A percentile compares a stretch with the other conserved stretches of the same genome.
Conservation (phyloP, 2,797 vertebrate genomes). For the Balearica regulorum region DNA sequence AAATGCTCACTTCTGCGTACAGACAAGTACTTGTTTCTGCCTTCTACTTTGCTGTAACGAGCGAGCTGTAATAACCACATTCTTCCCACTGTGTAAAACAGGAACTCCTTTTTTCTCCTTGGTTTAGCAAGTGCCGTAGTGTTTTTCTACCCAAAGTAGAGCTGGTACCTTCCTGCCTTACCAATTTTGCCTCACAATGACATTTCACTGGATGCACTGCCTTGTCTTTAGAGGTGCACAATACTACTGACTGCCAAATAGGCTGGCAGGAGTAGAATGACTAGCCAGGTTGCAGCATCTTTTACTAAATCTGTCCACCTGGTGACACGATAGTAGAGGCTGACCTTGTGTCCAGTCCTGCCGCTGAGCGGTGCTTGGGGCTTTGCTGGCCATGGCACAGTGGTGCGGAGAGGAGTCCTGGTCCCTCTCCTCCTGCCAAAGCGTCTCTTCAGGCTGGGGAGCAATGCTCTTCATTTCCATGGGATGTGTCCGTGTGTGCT, state of each 20-base stretch:
- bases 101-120: background rate
- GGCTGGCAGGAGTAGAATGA: conserved; percentile 8
- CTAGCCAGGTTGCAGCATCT: background rate
- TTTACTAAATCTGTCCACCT: conserved; percentile 4
- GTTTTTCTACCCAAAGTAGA: background rate
- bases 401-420: background rate
- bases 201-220: background rate
- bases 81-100: background rate
- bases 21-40: background rate
- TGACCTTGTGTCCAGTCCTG: background rate
- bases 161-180: background rate
- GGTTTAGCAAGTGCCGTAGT: background rate
- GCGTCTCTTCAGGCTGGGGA: background rate
- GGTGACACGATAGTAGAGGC: background rate
- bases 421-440: background rate
- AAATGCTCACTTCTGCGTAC: background rate
- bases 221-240: background rate
- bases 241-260: background rate
- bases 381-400: background rate
- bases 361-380: background rate
- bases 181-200: conserved; percentile 11
- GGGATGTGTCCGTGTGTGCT: rapidly evolving
- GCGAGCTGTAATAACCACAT: background rate
- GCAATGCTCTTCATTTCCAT: background rate
- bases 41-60: background rate